Base-by-base conservation (phyloP, 2,888 invertebrate genomes). In the Drosophila percnosoma region DNA sequence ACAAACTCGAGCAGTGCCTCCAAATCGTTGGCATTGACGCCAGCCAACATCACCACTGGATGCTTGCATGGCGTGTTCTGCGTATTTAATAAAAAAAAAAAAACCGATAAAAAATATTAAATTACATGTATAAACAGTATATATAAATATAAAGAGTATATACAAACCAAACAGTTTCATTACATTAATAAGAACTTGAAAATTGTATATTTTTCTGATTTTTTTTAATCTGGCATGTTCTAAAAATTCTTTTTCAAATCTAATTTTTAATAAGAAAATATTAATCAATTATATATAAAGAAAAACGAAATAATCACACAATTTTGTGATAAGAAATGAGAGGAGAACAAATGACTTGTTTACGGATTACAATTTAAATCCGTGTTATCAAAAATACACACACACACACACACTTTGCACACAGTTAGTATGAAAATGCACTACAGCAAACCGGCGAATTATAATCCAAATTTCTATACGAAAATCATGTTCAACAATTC, bases 1-100 rank as follows among this genome's bases (percentile, higher is more conserved):
- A 95, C 94, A 91, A 95, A 95, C 91, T 95, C 95, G 54, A 95
- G 91, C 59, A 95, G 87, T n/a, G 95, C 94, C 90, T 95, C 95
- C 78, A 95, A 92, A 90, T 95, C 95, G 78, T 94, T 94, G 54
- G 95, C 95, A 80, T 94, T 94, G 34, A 95, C 94, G 68, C 95
- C 95, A 53, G 95, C 95, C 83, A 95, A 91, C 95, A 95, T 94
- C n/a, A 95, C 94, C 36, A 95, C 95, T 40, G 95, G 95, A 93
- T 95, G 95, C 81, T 95, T 94, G 91, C 95, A 95, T 84, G 95
- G 95, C 66, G 95, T 95, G 79, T 94, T 95, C 95, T 95, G 75
- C 95, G 75, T 0, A 18, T 6, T 31, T n/a, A 6, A 45, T 18
- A 21, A 58, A 58, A 77, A 52, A 24, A n/a, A 63, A 66, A 36